Percentiles rank a stretch among this genome's conserved stretches.
Evolutionary conservation across 2,113 vertebrate genomes (phyloP).

Genomic region (Etheostoma cragini): DNA sequence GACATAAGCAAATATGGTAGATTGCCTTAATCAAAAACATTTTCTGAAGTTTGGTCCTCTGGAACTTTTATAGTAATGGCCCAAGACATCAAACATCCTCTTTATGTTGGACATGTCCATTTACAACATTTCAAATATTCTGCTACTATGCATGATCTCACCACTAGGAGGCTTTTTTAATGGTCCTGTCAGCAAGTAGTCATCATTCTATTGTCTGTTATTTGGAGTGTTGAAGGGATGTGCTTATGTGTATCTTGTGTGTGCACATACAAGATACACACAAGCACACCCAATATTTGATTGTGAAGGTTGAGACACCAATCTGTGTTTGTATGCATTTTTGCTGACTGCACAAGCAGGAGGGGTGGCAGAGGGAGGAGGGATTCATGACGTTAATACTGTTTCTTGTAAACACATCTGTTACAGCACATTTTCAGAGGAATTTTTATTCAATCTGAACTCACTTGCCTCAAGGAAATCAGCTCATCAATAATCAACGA

Average conservation of each 20-base stretch:
- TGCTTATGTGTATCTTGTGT: not conserved
- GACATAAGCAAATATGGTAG: not conserved
- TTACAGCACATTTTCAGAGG: not conserved
- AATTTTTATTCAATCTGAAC: not conserved
- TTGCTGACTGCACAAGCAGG: not conserved
- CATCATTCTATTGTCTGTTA: not conserved
- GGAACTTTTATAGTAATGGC: not conserved
- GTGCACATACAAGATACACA: too few relatives aligned
- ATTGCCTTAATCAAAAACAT: not conserved
- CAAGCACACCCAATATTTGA: not conserved
- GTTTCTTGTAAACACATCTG: slow-evolving; percentile 14
- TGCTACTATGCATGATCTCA: not conserved
- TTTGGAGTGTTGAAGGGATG: not conserved
- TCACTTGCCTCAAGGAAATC: not conserved
- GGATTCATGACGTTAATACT: not conserved
- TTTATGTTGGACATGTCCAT: not conserved
- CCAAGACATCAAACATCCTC: not conserved
- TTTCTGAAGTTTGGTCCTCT: not conserved
- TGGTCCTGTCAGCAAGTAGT: not conserved
- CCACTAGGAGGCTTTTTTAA: slow-evolving; percentile 9
- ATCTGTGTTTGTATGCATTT: not conserved
- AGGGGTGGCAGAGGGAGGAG: not conserved
- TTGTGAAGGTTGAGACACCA: not conserved
- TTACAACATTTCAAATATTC: not conserved
- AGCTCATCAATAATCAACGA: too few relatives aligned